Conservation (phyloP, 2,113 vertebrate species). For the Microcebus murinus region DNA sequence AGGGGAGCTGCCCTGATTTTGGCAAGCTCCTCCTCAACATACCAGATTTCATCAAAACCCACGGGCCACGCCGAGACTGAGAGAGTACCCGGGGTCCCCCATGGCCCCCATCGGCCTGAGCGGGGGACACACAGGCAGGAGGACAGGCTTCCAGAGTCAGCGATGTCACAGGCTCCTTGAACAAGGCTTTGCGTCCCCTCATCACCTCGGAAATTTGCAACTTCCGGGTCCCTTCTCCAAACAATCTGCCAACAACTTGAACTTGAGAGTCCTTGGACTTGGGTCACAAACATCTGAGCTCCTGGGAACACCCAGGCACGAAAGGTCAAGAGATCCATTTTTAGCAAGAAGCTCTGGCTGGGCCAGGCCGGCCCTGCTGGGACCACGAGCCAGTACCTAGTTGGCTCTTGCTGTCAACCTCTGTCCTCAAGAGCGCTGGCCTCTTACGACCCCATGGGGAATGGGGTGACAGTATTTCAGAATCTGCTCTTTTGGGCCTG, state of each 20-base stretch:
- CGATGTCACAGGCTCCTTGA: not conserved
- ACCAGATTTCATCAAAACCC: not conserved
- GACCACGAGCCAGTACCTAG: not conserved
- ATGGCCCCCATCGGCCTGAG: too few relatives aligned
- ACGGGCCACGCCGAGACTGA: not conserved
- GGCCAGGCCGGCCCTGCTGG: not conserved
- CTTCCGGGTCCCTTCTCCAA: not conserved
- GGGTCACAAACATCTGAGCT: not conserved
- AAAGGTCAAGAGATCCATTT: conserved; percentile 25
- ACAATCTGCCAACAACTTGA: not conserved
- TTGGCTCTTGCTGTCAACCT: conserved; percentile 43
- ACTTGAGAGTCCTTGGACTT: conserved; percentile 29
- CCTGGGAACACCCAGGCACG: not conserved
- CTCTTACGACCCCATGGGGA: not conserved
- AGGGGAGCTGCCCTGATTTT: not conserved
- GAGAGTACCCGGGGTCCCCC: too few relatives aligned
- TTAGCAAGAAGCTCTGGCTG: not conserved
- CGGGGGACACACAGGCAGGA: too few relatives aligned
- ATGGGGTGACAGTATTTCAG: not conserved
- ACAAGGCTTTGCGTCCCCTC: not conserved
- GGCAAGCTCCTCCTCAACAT: not conserved
- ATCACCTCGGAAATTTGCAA: not conserved
- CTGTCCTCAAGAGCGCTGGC: not conserved
- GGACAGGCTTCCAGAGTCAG: not conserved
- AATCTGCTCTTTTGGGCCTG: not conserved